Evolutionary conservation across 2,888 invertebrate species (phyloP), one percentile per base, ranked within the genome.

Genomic region (Hemaris fuciformis): DNA sequence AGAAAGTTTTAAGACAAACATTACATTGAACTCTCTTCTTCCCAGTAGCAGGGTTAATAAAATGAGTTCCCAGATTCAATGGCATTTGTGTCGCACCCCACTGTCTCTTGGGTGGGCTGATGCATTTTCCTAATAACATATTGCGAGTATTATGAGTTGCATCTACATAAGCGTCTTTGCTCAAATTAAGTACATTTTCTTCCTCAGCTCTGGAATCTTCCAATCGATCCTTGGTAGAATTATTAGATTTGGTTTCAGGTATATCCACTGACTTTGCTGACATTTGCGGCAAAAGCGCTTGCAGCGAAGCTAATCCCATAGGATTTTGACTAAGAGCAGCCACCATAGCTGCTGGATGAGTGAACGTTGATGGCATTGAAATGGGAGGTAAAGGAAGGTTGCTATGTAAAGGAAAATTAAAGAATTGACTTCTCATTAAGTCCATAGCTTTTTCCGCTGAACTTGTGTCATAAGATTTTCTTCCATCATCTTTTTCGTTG

Each of bases 1-100:
- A 99, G 92, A 99, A 99, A 15, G 99, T 99, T 92, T 99, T 99
- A 66, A 99, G 93, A 84, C 99, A 99, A 45, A 99, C 98, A 77
- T 99, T 98, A 88, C 99, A 99, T 84, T 99, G 98, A 2, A 99
- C 99, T 68, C 99, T 95, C 83, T 99, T 99, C 89, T 99, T 99
- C 0, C 98, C 98, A 0, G 98, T 98, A 0, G 97, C 95, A 0
- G 98, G 98, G 81, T 98, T 98, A 31, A 98, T 97, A 70, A 98
- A 97, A 73, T 98, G 97, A 0, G 98, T 97, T 10, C 98, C 97
- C 66, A 97, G 90, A 74, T 97, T 97, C 1, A 96, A 93, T 0
- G 97, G 97, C 77, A 96, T 91, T 74, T 94, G 94, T 25, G 96
- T 94, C 0, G 96, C 94, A 18, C 96, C 95, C 96, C 96, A 95